These are phyloP conservation scores for Hydropsyche betteni DNA, from an alignment of 2,888 invertebrate genomes.

Conservation along the genomic window DNA sequence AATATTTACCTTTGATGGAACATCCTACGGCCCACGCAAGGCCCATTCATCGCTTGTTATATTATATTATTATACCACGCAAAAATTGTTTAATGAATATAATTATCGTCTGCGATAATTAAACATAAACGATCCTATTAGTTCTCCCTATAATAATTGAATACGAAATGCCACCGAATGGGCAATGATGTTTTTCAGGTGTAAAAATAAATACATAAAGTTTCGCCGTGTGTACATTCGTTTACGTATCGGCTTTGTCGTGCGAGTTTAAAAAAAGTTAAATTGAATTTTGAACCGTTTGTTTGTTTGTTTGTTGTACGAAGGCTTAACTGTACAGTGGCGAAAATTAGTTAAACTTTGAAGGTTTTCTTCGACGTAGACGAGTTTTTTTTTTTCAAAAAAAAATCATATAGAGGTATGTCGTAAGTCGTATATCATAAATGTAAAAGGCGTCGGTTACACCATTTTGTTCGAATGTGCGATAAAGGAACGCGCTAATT, in stretches of 20 bases:
- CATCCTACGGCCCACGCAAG: not conserved
- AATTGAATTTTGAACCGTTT: conserved; percentile 22
- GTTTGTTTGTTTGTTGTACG: not conserved
- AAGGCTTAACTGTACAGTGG: too few relatives aligned
- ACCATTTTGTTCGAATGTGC: too few relatives aligned
- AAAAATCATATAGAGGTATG: too few relatives aligned
- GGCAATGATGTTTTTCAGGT: too few relatives aligned
- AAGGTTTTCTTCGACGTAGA: too few relatives aligned
- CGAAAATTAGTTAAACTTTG: too few relatives aligned
- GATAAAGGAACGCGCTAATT: too few relatives aligned
- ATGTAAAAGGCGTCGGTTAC: too few relatives aligned
- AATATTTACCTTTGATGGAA: conserved; percentile 29
- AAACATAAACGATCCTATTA: not conserved
- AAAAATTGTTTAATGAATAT: conserved; percentile 1
- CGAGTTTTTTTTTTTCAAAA: too few relatives aligned
- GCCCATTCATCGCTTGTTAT: not conserved
- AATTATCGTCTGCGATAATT: not conserved
- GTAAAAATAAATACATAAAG: not conserved
- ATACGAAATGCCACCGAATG: too few relatives aligned
- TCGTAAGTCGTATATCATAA: too few relatives aligned
- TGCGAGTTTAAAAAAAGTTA: conserved; percentile 15
- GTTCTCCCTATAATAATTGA: not conserved
- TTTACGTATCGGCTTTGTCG: not conserved
- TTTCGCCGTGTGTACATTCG: not conserved
- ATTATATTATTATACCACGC: not conserved